Evolutionary conservation across 2,888 invertebrate species (phyloP).

Genomic region (Keiferia lycopersicella): DNA sequence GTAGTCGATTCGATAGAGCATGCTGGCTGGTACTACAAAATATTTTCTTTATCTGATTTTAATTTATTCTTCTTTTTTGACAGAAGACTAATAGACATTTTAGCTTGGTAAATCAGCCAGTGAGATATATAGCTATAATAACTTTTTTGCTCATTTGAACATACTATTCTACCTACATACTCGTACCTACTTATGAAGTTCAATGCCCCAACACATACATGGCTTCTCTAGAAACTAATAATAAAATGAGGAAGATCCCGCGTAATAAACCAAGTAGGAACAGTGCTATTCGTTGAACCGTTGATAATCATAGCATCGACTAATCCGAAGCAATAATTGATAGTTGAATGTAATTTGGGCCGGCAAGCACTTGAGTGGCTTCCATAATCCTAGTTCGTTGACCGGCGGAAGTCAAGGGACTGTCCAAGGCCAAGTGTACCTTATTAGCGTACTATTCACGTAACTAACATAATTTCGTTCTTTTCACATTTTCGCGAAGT

Average conservation of each 20-base stretch:
- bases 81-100: too few species aligned
- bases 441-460: background rate
- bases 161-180: too few species aligned
- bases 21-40: too few species aligned
- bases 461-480: background rate
- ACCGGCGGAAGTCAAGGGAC: slow-evolving; percentile 27
- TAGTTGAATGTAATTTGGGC: slow-evolving; percentile 19
- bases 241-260: background rate
- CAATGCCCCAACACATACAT: background rate
- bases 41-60: too few species aligned
- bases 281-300: slow-evolving; percentile 1
- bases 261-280: background rate
- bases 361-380: slow-evolving; percentile 39
- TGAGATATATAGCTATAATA: too few species aligned
- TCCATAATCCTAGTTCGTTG: slow-evolving; percentile 39
- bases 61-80: too few species aligned
- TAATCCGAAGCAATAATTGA: slow-evolving; percentile 15
- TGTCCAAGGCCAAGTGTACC: slow-evolving; percentile 10
- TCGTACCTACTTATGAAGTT: too few species aligned
- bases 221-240: background rate
- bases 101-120: too few species aligned
- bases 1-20: too few species aligned
- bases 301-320: background rate
- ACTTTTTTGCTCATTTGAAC: too few species aligned
- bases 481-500: background rate